These are phyloP conservation scores for Meles meles DNA, from an alignment of 2,113 vertebrate genomes.

Conservation along the genomic window DNA sequence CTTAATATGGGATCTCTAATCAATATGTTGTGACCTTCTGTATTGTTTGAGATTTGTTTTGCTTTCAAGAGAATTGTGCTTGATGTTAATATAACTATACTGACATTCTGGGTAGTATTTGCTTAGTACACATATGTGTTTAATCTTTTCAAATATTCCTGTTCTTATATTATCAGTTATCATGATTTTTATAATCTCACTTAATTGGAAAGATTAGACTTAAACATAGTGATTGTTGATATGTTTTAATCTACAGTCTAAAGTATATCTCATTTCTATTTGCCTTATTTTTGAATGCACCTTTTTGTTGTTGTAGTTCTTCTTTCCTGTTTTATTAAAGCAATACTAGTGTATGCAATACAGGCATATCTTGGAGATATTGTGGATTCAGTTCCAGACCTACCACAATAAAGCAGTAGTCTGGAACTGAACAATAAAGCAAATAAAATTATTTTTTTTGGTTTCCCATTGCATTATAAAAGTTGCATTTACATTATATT, in stretches of 20 bases:
- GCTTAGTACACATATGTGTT: neutral
- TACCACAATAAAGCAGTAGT: neutral
- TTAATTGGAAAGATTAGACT: neutral
- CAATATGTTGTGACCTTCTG: neutral
- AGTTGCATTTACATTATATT: neutral
- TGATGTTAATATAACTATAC: neutral
- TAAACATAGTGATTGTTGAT: neutral
- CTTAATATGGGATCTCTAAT: neutral
- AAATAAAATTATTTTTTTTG: neutral
- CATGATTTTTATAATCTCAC: neutral
- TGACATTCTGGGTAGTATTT: neutral
- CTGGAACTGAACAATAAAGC: neutral
- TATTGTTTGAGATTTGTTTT: neutral
- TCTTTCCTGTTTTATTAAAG: neutral
- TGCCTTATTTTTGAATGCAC: neutral
- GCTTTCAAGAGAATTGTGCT: neutral
- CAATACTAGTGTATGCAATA: neutral
- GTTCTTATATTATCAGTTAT: neutral
- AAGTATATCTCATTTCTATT: neutral
- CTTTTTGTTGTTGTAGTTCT: neutral
- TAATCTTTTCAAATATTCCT: neutral
- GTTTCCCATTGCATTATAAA: neutral
- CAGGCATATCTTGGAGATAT: neutral
- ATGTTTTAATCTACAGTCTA: neutral
- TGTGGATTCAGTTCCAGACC: neutral